These are phyloP conservation scores for Dynastes tityus DNA, from an alignment of 2,888 invertebrate genomes.

Conservation along the genomic window DNA sequence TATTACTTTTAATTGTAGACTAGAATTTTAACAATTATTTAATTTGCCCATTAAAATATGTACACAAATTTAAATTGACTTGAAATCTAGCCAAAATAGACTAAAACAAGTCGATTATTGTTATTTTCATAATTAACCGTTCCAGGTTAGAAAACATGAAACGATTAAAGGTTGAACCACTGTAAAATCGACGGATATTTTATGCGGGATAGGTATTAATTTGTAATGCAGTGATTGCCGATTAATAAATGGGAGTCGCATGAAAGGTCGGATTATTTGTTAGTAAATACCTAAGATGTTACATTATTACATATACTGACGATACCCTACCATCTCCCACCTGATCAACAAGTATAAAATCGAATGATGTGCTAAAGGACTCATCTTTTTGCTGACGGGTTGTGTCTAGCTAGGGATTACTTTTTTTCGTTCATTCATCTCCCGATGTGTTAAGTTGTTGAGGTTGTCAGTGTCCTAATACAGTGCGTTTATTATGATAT, in stretches of 20 bases:
- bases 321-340: conserved; percentile 66
- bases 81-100: too few relatives aligned
- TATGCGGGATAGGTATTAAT: conserved; percentile 44
- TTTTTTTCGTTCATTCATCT: conserved; percentile 25
- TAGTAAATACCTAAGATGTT: conserved; percentile 59
- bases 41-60: too few relatives aligned
- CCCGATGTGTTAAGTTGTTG: conserved; percentile 50
- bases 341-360: conserved; percentile 65
- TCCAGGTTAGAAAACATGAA: not conserved
- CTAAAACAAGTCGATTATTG: not conserved
- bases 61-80: too few relatives aligned
- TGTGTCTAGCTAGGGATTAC: conserved; percentile 51
- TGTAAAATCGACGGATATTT: conserved; percentile 14
- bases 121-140: not conserved
- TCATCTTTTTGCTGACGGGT: conserved; percentile 63
- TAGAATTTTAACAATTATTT: too few relatives aligned
- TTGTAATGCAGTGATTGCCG: conserved; percentile 46
- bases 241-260: conserved; percentile 52
- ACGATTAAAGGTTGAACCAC: conserved; percentile 9
- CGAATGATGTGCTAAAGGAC: conserved; percentile 64
- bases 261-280: conserved; percentile 50
- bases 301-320: conserved; percentile 66
- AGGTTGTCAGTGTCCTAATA: conserved; percentile 41
- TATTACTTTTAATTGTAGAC: too few relatives aligned
- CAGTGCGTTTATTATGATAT: conserved; percentile 49